Percentiles rank a stretch among this genome's conserved stretches.
Conservation (phyloP, 1,140 invertebrate genomes). For the Saccostrea glomerata region DNA sequence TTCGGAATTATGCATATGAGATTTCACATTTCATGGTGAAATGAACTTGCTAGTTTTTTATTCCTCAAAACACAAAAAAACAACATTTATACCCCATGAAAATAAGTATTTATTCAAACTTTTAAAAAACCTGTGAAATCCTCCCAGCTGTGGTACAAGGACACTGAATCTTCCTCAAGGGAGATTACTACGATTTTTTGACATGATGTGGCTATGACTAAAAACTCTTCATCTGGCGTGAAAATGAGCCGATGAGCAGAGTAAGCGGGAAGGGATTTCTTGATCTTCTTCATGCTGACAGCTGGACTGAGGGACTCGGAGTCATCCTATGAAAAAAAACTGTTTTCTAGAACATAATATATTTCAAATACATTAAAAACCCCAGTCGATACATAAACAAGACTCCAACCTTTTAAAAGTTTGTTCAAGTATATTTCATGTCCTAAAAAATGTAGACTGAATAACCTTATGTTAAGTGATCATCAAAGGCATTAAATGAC, state of each 20-base stretch:
- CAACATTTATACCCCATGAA: too few relatives aligned
- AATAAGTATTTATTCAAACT: too few relatives aligned
- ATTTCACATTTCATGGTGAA: too few relatives aligned
- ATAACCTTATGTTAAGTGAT: too few relatives aligned
- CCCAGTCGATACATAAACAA: too few relatives aligned
- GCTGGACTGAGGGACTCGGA: constrained; percentile 50
- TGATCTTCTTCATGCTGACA: constrained; percentile 50
- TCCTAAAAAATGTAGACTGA: too few relatives aligned
- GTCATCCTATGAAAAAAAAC: constrained; percentile 41
- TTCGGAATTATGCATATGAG: too few relatives aligned
- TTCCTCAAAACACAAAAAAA: too few relatives aligned
- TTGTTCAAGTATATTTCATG: too few relatives aligned
- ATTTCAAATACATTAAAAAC: too few relatives aligned
- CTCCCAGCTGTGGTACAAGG: constrained; percentile 38
- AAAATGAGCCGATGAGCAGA: constrained; percentile 64
- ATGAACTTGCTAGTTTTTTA: too few relatives aligned
- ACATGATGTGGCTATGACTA: constrained; percentile 60
- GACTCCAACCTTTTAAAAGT: too few relatives aligned
- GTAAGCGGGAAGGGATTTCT: background rate
- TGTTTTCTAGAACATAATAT: background rate
- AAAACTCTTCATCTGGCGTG: constrained; percentile 49
- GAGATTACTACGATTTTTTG: constrained; percentile 60
- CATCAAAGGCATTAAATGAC: background rate
- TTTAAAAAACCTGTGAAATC: constrained; percentile 26
- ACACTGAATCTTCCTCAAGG: constrained; percentile 49